Conservation (phyloP, 2,113 vertebrate species). For the Maccullochella peelii region DNA sequence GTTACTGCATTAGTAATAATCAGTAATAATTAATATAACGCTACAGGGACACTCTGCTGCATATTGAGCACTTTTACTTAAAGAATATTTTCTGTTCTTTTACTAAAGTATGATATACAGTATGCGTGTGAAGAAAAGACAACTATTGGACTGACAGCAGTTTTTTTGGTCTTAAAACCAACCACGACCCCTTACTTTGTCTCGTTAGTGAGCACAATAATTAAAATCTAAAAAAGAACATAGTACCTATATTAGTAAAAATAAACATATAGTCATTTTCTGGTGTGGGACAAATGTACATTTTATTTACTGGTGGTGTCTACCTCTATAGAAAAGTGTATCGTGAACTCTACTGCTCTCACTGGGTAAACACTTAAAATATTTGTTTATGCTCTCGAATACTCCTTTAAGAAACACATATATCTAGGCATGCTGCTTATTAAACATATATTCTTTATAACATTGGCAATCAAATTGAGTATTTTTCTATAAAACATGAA, state of each 20-base stretch:
- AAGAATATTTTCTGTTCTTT: neutral
- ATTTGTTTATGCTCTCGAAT: neutral
- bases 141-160: neutral
- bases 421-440: neutral
- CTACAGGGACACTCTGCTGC: neutral
- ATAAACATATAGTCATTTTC: neutral
- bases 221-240: neutral
- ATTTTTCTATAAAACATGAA: neutral
- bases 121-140: neutral
- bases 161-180: no score
- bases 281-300: neutral
- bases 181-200: no score
- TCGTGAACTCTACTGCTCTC: neutral
- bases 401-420: neutral
- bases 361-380: neutral
- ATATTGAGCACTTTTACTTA: neutral
- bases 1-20: neutral
- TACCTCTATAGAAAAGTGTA: neutral
- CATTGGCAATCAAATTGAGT: no score
- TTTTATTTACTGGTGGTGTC: neutral
- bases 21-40: neutral
- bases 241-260: neutral
- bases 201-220: no score
- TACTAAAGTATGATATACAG: neutral
- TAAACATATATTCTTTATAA: neutral